Percentiles rank a stretch among this genome's conserved stretches.
These are phyloP conservation scores for Microtus oregoni DNA, from an alignment of 2,113 vertebrate species.

Conservation along the genomic window DNA sequence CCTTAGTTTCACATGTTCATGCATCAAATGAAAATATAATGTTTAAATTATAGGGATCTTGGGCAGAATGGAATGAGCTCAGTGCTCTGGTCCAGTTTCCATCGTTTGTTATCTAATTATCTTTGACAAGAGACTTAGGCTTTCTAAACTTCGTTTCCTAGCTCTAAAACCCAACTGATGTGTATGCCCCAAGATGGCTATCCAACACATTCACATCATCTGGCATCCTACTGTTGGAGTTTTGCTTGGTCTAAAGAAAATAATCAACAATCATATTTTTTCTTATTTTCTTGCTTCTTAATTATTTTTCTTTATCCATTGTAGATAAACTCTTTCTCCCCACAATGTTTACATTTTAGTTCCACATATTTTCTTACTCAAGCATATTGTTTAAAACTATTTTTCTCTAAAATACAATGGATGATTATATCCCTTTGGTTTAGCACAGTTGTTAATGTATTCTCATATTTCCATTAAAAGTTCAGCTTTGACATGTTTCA, in stretches of 20 bases:
- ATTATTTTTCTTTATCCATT: not conserved
- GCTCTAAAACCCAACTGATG: not conserved
- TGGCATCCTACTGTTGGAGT: not conserved
- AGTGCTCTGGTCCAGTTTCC: not conserved
- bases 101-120: not conserved
- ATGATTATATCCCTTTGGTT: not conserved
- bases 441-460: not conserved
- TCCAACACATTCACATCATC: not conserved
- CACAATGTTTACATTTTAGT: not conserved
- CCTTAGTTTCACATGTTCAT: not conserved
- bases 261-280: slow-evolving; percentile 44
- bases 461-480: not conserved
- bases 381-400: not conserved
- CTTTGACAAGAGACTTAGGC: slow-evolving; percentile 33
- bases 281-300: slow-evolving; percentile 12
- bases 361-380: not conserved
- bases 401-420: not conserved
- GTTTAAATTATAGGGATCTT: not conserved
- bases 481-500: not conserved
- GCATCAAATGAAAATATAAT: not conserved
- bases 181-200: not conserved
- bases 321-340: not conserved
- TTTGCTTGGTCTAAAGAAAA: not conserved
- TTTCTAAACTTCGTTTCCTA: not conserved
- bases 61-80: not conserved